These are phyloP conservation scores for Scaptomyza montana DNA, from an alignment of 1,140 invertebrate genomes.

Conservation along the genomic window DNA sequence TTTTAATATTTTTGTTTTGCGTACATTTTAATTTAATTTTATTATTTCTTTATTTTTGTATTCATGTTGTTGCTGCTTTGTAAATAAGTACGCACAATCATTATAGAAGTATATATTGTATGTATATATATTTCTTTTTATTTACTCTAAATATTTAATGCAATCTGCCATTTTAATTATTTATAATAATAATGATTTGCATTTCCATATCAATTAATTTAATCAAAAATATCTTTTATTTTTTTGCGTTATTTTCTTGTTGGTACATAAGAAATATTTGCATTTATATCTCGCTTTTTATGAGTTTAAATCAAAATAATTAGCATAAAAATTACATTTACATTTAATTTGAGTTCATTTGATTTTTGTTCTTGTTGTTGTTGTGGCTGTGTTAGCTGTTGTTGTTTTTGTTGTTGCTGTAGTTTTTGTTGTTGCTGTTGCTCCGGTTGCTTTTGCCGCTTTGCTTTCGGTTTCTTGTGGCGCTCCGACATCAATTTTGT, in stretches of 20 bases:
- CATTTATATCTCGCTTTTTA: constrained; percentile 31
- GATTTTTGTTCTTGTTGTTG: constrained; percentile 77
- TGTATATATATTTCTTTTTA: constrained; percentile 45
- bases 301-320: constrained; percentile 83
- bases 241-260: constrained; percentile 40
- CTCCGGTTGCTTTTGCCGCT: constrained; percentile 55
- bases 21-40: constrained; percentile 59
- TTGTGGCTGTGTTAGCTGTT: constrained; percentile 53
- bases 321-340: constrained; percentile 84
- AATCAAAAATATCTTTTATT: constrained; percentile 75
- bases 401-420: constrained; percentile 32
- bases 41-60: constrained; percentile 41
- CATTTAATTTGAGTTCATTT: constrained; percentile 84
- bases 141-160: constrained; percentile 53
- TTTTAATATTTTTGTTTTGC: constrained; percentile 8
- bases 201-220: constrained; percentile 68
- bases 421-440: constrained; percentile 20
- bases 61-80: constrained; percentile 67
- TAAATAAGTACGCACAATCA: constrained; percentile 70
- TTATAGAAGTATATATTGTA: constrained; percentile 37
- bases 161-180: constrained; percentile 66
- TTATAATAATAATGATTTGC: constrained; percentile 66
- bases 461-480: constrained; percentile 61
- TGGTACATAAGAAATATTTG: constrained; percentile 43
- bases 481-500: constrained; percentile 64